These are phyloP conservation scores for Aspidiotus destructor DNA, from an alignment of 2,888 invertebrate genomes.

Conservation along the genomic window DNA sequence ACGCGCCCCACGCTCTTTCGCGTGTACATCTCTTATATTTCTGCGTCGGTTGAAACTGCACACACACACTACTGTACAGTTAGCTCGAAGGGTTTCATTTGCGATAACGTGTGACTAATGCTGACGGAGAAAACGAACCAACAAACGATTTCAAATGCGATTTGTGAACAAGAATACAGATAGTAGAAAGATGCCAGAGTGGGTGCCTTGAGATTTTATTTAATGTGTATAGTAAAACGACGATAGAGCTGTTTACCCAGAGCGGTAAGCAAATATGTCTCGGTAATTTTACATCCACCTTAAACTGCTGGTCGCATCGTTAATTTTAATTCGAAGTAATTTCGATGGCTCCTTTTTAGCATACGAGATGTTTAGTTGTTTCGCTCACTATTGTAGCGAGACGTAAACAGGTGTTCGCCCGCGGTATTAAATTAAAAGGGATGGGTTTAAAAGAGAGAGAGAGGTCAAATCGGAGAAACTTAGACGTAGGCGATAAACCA, in stretches of 20 bases:
- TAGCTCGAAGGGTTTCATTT: constrained; percentile 24
- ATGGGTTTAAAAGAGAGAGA: too few species aligned
- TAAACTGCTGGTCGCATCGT: background rate
- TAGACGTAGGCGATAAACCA: too few species aligned
- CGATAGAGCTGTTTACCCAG: background rate
- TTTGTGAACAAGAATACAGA: background rate
- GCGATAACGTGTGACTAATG: constrained; percentile 27
- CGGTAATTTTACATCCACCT: background rate
- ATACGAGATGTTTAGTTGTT: too few species aligned
- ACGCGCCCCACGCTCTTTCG: constrained; percentile 7
- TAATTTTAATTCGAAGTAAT: background rate
- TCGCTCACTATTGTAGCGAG: background rate
- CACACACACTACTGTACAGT: background rate
- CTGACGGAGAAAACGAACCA: background rate
- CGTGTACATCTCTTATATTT: background rate
- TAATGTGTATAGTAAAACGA: background rate
- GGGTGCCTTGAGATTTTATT: background rate
- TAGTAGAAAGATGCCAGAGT: background rate
- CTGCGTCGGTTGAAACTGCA: too few species aligned
- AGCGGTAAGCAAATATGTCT: background rate
- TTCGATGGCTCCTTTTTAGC: too few species aligned
- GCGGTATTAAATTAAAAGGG: background rate
- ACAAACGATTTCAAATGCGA: background rate
- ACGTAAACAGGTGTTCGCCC: background rate
- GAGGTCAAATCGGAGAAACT: too few species aligned